phyloP scores from a whole-genome alignment of 2,797 vertebrate genomes.

The Martes flavigula region DNA sequence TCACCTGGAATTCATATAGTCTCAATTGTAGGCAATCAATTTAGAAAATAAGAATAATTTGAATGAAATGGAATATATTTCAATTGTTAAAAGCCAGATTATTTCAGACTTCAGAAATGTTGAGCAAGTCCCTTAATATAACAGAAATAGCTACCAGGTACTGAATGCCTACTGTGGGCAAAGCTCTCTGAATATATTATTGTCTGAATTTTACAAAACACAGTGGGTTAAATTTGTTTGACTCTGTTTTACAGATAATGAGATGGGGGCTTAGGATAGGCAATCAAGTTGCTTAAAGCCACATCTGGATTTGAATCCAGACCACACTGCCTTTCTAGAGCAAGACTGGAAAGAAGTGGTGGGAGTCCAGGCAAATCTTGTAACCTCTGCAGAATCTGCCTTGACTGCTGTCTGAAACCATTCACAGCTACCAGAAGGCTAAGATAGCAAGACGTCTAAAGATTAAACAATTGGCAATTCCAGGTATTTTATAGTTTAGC shows the following conservation, averaged over 20 bases:
- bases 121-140: background rate
- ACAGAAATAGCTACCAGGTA: background rate
- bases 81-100: background rate
- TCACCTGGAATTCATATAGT: background rate
- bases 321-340: background rate
- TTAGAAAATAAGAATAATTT: conserved; percentile 1
- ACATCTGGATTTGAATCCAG: background rate
- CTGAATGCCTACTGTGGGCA: background rate
- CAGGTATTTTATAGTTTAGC: background rate
- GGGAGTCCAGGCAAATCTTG: background rate
- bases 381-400: background rate
- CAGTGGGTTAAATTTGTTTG: background rate
- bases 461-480: conserved; percentile 1
- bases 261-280: background rate
- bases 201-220: background rate
- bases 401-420: background rate
- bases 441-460: conserved; percentile 7
- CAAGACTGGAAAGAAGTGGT: background rate
- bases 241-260: background rate
- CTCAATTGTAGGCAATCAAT: background rate
- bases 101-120: background rate
- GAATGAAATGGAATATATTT: conserved; percentile 5
- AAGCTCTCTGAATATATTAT: background rate
- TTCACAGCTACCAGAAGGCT: background rate
- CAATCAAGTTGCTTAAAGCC: background rate